These are phyloP conservation scores for Parasteatoda tepidariorum DNA, from an alignment of 1,140 invertebrate species.

Conservation along the genomic window DNA sequence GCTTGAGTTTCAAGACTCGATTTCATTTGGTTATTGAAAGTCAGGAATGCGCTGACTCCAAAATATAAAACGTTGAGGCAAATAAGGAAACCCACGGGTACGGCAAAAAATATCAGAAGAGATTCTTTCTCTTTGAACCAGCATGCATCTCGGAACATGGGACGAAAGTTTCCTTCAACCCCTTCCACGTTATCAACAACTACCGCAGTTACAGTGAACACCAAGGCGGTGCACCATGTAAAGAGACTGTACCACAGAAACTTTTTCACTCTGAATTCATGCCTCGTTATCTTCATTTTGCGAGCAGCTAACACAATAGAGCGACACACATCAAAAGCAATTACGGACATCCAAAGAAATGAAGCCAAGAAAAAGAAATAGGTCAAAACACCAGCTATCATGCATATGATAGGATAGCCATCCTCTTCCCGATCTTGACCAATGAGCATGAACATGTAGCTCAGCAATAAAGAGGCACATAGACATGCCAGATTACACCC, in stretches of 20 bases:
- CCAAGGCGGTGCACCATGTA: slow-evolving; percentile 71
- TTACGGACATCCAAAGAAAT: slow-evolving; percentile 96
- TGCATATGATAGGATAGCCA: slow-evolving; percentile 65
- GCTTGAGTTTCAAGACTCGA: slow-evolving; percentile 56
- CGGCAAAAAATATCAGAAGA: slow-evolving; percentile 72
- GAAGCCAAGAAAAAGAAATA: slow-evolving; percentile 94
- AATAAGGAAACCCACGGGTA: slow-evolving; percentile 71
- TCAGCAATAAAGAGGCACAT: slow-evolving; percentile 69
- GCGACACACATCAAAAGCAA: slow-evolving; percentile 96
- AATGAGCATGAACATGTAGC: slow-evolving; percentile 67
- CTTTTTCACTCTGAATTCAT: slow-evolving; percentile 66
- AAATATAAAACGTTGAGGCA: slow-evolving; percentile 72
- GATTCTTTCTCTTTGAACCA: slow-evolving; percentile 73
- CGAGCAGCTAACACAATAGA: slow-evolving; percentile 74
- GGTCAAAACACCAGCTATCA: slow-evolving; percentile 79
- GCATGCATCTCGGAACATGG: slow-evolving; percentile 67
- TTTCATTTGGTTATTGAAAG: slow-evolving; percentile 69
- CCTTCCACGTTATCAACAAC: slow-evolving; percentile 68
- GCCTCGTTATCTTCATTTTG: slow-evolving; percentile 68
- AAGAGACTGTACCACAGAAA: slow-evolving; percentile 72
- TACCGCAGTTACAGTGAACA: slow-evolving; percentile 70
- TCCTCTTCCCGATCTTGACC: slow-evolving; percentile 61
- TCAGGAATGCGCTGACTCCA: slow-evolving; percentile 70
- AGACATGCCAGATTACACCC: slow-evolving; percentile 70
- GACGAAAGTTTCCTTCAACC: slow-evolving; percentile 66